Evolutionary conservation across 2,797 vertebrate species (phyloP), one percentile per base, ranked within the genome.

Genomic region (Propithecus perrieri): DNA sequence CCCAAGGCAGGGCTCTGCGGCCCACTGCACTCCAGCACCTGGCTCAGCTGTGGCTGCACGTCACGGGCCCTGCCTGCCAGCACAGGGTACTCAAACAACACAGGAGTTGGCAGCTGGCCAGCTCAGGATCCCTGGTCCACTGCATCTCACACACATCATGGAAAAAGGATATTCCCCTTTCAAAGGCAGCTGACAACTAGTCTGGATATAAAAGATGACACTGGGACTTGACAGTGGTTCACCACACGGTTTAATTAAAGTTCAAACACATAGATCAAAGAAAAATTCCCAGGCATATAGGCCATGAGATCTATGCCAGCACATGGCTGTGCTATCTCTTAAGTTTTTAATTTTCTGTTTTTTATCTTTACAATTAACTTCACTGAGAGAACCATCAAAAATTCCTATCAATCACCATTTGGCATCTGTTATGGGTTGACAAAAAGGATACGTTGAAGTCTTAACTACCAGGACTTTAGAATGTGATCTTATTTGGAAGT

Each of bases 321-420:
- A 71, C 33, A 57, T 6, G 12, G 65, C 15, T 48, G 14, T 22
- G 72, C 18, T 46, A 53, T 41, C 63, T 72, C 63, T 33, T 50
- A n/a, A 71, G 14, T 50, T 97, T 57, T 55, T 18, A 30, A 83
- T 48, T 72, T 93, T 90, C 26, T 43, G 43, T 74, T 78, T 48
- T 65, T 78, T 35, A 63, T 83, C 24, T 87, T 85, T 69, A 69
- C 50, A 55, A 61, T 83, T 81, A 43, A 55, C 61, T 35, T 75
- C 33, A 69, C 41, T 6, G 61, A 87, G 38, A 95, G 46, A 83
- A 46, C 43, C 67, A 53, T 30, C 93, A 90, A 57, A 17, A 53
- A 80, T 3, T 8, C 24, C 41, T 35, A 61, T 10, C 57, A 74
- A 61, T 48, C 48, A 79, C 53, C 53, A 83, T n/a, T 7, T 90